These are phyloP conservation scores for Arremon brunneinucha DNA, from an alignment of 2,797 vertebrate genomes.

Conservation along the genomic window DNA sequence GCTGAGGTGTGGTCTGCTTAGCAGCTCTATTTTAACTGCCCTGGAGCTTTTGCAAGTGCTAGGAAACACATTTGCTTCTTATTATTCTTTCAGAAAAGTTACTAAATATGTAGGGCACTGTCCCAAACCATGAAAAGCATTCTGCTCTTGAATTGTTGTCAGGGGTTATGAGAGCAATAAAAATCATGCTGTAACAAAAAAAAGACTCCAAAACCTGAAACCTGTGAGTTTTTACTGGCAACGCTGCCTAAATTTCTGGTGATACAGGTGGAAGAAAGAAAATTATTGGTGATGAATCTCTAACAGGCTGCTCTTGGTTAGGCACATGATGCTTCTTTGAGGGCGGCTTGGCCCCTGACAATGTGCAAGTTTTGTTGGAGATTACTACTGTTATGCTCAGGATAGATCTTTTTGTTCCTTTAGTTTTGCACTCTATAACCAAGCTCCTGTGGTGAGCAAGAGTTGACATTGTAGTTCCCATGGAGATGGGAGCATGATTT, in stretches of 20 bases:
- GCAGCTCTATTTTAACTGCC: neutral
- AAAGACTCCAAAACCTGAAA: neutral
- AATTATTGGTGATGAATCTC: neutral
- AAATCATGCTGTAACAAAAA: neutral
- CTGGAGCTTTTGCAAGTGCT: neutral
- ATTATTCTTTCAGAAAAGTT: neutral
- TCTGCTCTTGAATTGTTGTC: neutral
- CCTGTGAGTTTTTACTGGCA: neutral
- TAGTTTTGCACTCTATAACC: neutral
- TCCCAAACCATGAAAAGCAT: neutral
- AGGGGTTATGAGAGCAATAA: neutral
- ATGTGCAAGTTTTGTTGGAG: rapidly evolving
- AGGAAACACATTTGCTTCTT: neutral
- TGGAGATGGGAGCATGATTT: neutral
- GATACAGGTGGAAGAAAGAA: neutral
- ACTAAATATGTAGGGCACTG: neutral
- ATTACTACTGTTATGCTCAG: neutral
- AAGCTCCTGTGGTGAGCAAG: neutral
- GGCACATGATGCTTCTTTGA: neutral
- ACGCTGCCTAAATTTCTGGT: neutral
- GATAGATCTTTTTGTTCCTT: neutral
- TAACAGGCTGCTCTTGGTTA: neutral
- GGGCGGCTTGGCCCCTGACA: neutral
- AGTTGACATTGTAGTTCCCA: neutral
- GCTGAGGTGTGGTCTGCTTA: neutral